These are phyloP conservation scores for Eupithecia inturbata DNA, from an alignment of 2,888 invertebrate species.

Conservation along the genomic window DNA sequence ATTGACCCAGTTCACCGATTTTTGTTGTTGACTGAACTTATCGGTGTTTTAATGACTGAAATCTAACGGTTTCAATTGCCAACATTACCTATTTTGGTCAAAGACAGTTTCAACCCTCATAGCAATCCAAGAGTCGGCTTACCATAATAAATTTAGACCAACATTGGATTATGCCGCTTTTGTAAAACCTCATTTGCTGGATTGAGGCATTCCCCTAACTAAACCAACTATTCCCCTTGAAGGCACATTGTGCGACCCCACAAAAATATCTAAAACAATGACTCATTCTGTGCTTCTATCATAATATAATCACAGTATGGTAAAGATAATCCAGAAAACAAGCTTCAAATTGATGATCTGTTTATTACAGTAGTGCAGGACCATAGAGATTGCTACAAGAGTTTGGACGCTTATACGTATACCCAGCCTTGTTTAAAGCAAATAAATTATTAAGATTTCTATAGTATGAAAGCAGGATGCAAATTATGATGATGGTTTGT, in stretches of 20 bases:
- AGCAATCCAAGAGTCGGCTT: neutral
- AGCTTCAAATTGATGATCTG: neutral
- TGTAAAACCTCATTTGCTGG: slow-evolving; percentile 15
- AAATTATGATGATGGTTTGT: neutral
- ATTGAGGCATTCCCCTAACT: slow-evolving; percentile 21
- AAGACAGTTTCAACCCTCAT: neutral
- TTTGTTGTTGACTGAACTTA: neutral
- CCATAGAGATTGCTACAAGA: neutral
- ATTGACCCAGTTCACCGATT: neutral
- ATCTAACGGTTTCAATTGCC: neutral
- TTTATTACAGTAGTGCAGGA: neutral
- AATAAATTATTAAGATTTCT: too few relatives aligned
- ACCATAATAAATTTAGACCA: slow-evolving; percentile 1
- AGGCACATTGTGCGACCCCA: slow-evolving; percentile 31
- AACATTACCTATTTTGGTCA: neutral
- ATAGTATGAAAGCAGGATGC: neutral
- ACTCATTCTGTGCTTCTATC: slow-evolving; percentile 32
- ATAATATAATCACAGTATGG: slow-evolving; percentile 11
- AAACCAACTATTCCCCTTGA: slow-evolving; percentile 24
- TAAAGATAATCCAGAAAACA: neutral
- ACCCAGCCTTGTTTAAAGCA: too few relatives aligned
- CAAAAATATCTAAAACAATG: slow-evolving; percentile 36
- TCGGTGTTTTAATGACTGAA: neutral
- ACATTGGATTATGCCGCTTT: slow-evolving; percentile 5
- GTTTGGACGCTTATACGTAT: neutral